These are phyloP conservation scores for Leptatherina wallacei DNA, from an alignment of 2,797 vertebrate species.

Conservation along the genomic window DNA sequence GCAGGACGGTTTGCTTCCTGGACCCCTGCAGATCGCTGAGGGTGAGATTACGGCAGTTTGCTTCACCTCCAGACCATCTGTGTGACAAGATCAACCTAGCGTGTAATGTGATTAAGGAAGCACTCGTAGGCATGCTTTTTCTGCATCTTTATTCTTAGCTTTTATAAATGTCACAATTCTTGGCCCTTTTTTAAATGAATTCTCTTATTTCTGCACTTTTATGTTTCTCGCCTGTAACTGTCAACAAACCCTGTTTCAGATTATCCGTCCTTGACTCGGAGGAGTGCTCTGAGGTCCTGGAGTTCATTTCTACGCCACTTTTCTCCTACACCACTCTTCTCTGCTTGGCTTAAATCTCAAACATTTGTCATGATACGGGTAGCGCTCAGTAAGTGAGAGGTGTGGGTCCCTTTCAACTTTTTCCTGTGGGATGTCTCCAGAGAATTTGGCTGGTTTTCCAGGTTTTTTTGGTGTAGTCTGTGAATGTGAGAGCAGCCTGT, in stretches of 20 bases:
- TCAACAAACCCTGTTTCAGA: neutral
- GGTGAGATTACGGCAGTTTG: neutral
- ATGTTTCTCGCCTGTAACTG: neutral
- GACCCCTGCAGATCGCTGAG: neutral
- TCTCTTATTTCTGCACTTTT: constrained; percentile 3
- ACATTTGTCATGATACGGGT: constrained; percentile 31
- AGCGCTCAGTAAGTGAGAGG: constrained; percentile 7
- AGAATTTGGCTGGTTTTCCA: constrained; percentile 2
- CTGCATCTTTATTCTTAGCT: neutral
- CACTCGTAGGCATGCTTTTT: neutral
- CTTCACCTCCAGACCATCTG: constrained; percentile 9
- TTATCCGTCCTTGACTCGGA: neutral
- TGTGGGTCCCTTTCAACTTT: constrained; percentile 1
- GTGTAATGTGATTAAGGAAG: neutral
- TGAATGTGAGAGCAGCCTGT: constrained; percentile 16
- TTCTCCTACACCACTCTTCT: neutral
- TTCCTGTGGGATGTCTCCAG: neutral
- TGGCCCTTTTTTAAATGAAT: neutral
- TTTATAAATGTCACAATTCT: neutral
- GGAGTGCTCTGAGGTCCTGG: neutral
- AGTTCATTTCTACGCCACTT: neutral
- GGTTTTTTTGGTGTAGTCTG: constrained; percentile 1
- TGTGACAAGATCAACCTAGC: neutral
- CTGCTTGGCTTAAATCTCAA: neutral
- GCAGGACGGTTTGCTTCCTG: neutral